Evolutionary conservation across 2,888 invertebrate species (phyloP).

Genomic region (Euzetes globulus): DNA sequence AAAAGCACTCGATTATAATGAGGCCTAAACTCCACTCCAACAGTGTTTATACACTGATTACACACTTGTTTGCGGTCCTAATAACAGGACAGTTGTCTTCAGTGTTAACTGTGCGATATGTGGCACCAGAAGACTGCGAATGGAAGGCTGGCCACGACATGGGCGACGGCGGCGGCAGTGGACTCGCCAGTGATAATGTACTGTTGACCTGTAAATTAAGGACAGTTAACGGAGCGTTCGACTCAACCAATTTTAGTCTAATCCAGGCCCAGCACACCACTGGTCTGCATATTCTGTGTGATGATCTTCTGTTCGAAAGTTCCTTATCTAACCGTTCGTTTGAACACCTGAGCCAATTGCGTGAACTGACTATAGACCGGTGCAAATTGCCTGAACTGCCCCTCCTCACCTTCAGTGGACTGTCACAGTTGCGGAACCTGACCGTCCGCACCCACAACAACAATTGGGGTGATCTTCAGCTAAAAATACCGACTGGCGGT

Average conservation of each 20-base stretch:
- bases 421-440: conserved; percentile 40
- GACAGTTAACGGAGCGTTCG: conserved; percentile 61
- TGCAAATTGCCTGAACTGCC: conserved; percentile 72
- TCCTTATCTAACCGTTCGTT: conserved; percentile 42
- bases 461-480: conserved; percentile 42
- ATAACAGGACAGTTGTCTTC: not conserved
- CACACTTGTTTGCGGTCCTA: not conserved
- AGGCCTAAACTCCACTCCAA: not conserved
- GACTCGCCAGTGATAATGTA: conserved; percentile 28
- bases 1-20: not conserved
- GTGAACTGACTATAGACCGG: conserved; percentile 65
- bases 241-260: conserved; percentile 77
- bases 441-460: conserved; percentile 41
- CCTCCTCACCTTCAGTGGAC: conserved; percentile 52
- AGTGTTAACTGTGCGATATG: conserved; percentile 32
- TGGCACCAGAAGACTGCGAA: conserved; percentile 33
- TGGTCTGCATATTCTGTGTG: conserved; percentile 65
- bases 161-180: not conserved
- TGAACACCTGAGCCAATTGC: conserved; percentile 58
- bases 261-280: conserved; percentile 78
- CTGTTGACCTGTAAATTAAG: conserved; percentile 40
- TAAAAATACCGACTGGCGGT: conserved; percentile 38
- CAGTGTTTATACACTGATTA: conserved; percentile 2
- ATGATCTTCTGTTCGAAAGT: conserved; percentile 42
- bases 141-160: conserved; percentile 18